phyloP scores from a whole-genome alignment of 2,888 invertebrate species.

The Polydesmus complanatus region DNA sequence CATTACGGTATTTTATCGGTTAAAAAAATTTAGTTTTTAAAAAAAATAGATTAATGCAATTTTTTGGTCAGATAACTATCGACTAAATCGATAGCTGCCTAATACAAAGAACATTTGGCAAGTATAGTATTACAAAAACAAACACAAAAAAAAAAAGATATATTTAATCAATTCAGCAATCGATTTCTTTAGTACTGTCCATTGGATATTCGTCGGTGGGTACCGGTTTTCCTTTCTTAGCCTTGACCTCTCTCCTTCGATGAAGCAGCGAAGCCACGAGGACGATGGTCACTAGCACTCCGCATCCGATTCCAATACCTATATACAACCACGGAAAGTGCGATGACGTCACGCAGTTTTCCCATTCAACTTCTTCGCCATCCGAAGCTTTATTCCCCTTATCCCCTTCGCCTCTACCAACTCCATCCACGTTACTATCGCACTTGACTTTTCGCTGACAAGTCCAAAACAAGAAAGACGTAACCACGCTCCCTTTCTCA shows the following conservation, averaged over 20 bases:
- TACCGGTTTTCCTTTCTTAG: constrained; percentile 19
- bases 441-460: constrained; percentile 40
- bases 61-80: no score
- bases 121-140: no score
- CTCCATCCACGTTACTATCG: constrained; percentile 45
- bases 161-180: constrained; percentile 13
- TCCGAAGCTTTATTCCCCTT: constrained; percentile 7
- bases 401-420: neutral
- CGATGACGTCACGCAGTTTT: constrained; percentile 3
- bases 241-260: constrained; percentile 15
- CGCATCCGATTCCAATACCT: constrained; percentile 19
- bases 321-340: constrained; percentile 19
- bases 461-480: neutral
- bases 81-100: no score
- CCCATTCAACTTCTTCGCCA: constrained; percentile 1
- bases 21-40: no score
- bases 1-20: no score
- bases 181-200: constrained; percentile 17
- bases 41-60: no score
- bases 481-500: constrained; percentile 39
- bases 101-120: no score
- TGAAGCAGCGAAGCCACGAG: constrained; percentile 17
- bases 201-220: constrained; percentile 19
- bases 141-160: no score
- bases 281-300: constrained; percentile 16